phyloP scores from a whole-genome alignment of 2,113 vertebrate genomes.

The Mastomys coucha region DNA sequence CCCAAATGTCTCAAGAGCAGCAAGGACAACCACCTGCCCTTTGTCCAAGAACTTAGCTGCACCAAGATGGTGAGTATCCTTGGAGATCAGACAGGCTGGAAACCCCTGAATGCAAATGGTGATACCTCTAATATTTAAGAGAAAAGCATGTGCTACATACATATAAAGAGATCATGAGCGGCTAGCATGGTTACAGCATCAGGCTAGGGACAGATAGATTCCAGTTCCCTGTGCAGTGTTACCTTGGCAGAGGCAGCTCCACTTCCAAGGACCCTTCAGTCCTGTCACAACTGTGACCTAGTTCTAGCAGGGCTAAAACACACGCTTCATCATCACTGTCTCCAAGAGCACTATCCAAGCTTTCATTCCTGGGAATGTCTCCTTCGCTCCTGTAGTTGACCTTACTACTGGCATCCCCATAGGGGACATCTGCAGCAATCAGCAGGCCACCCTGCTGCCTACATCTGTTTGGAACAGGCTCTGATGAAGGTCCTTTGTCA shows the following conservation, averaged over 20 bases:
- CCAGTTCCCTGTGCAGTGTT: slow-evolving; percentile 2
- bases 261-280: slow-evolving; percentile 84
- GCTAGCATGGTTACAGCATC: not conserved
- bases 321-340: slow-evolving; percentile 90
- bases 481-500: slow-evolving; percentile 32
- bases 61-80: not conserved
- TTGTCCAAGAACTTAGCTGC: not conserved
- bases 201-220: not conserved
- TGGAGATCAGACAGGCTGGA: not conserved
- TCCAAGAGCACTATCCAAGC: slow-evolving; percentile 92
- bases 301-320: slow-evolving; percentile 32
- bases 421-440: slow-evolving; percentile 81
- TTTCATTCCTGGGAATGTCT: slow-evolving; percentile 90
- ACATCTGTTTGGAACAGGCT: not conserved
- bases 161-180: accelerated
- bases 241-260: slow-evolving; percentile 92
- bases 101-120: accelerated
- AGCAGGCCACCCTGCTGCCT: slow-evolving; percentile 71
- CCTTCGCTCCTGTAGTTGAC: slow-evolving; percentile 82
- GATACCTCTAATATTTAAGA: not conserved
- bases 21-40: not conserved
- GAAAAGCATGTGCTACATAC: accelerated
- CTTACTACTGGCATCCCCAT: slow-evolving; percentile 82
- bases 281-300: slow-evolving; percentile 52
- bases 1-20: not conserved